phyloP scores from a whole-genome alignment of 2,888 invertebrate genomes.

The Netelia inedita region DNA sequence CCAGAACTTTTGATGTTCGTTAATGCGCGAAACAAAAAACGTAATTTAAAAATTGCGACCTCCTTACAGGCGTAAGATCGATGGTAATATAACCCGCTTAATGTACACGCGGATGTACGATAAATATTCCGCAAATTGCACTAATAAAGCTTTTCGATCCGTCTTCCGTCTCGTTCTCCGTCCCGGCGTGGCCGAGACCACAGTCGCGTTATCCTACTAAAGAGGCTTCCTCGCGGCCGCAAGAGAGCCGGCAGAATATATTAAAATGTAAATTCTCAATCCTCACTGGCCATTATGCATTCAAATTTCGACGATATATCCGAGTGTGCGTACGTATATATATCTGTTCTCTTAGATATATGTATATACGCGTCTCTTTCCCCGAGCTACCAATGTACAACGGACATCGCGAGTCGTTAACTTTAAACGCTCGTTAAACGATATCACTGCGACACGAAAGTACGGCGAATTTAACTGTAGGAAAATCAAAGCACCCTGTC shows the following conservation, averaged over 20 bases:
- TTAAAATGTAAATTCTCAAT: conserved; percentile 70
- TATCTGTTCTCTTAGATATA: conserved; percentile 14
- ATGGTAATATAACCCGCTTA: neutral
- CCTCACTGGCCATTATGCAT: conserved; percentile 63
- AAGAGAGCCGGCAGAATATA: conserved; percentile 56
- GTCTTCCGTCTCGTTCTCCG: conserved; percentile 3
- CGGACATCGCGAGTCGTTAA: conserved; percentile 62
- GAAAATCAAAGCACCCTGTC: conserved; percentile 42
- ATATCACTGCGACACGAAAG: conserved; percentile 49
- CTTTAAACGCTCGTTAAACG: conserved; percentile 67
- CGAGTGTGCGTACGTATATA: neutral
- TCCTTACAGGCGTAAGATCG: no score
- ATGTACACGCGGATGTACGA: conserved; percentile 1
- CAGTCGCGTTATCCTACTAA: neutral
- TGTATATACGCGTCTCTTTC: conserved; percentile 22
- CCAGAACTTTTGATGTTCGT: no score
- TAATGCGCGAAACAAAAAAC: no score
- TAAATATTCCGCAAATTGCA: conserved; percentile 20
- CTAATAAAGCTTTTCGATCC: neutral
- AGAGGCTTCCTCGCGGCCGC: conserved; percentile 22
- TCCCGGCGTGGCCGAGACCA: neutral
- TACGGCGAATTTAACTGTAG: conserved; percentile 44
- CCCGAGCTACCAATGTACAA: conserved; percentile 44
- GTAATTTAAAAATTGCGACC: no score
- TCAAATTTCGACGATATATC: conserved; percentile 64